Percentiles rank a stretch among this genome's conserved stretches.
Conservation (phyloP, 2,113 vertebrate genomes). For the Zapornia atra region DNA sequence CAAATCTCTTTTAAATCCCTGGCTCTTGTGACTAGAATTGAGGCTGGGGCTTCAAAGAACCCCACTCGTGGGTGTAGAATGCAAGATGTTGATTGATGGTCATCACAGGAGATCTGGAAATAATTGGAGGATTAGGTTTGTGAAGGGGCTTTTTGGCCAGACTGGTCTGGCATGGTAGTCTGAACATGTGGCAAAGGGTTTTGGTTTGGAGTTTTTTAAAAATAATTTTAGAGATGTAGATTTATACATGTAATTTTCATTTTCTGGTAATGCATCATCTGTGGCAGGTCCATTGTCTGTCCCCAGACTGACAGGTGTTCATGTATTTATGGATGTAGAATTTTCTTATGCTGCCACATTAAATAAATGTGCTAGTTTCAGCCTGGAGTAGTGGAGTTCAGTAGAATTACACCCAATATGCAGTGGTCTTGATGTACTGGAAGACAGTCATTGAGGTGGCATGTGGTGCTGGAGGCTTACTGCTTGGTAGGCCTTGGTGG, state of each 20-base stretch:
- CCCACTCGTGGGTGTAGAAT: neutral
- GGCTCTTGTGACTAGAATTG: neutral
- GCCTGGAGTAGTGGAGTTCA: neutral
- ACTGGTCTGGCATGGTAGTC: neutral
- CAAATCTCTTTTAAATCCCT: neutral
- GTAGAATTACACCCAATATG: neutral
- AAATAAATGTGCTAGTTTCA: neutral
- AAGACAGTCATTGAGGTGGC: neutral
- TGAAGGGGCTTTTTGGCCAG: neutral
- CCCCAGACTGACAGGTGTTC: neutral
- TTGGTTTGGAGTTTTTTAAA: neutral
- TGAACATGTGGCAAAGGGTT: rapidly evolving
- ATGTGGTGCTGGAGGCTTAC: neutral
- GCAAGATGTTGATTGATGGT: neutral
- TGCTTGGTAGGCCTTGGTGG: neutral
- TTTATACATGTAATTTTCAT: neutral
- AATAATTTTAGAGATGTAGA: neutral
- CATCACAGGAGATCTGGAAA: neutral
- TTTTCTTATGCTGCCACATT: neutral
- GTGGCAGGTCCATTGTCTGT: neutral
- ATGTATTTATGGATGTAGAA: constrained; percentile 11
- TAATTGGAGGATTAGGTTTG: neutral
- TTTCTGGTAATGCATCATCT: neutral
- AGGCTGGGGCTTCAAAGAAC: neutral
- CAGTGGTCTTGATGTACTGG: neutral